Evolutionary conservation across 1,140 invertebrate genomes (phyloP).

Genomic region (Meteorus sp.): DNA sequence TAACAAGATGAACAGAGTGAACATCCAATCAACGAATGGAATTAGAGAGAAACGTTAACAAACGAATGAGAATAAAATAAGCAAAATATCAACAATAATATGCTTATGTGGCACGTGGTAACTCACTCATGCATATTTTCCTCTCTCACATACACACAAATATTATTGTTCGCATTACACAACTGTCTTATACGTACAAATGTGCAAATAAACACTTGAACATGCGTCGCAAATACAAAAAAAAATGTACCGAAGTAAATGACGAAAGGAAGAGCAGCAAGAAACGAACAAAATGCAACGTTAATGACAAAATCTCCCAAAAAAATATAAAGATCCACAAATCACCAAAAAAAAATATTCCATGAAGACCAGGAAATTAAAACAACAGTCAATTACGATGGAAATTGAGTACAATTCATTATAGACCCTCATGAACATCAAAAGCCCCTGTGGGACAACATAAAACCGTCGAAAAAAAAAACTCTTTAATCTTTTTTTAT

Average conservation of each 20-base stretch:
- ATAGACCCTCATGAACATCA: too few species aligned
- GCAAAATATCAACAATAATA: background rate
- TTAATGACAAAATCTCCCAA: too few species aligned
- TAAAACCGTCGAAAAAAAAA: background rate
- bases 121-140: constrained; percentile 1
- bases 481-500: background rate
- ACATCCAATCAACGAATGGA: background rate
- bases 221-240: background rate
- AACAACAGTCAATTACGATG: too few species aligned
- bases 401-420: too few species aligned
- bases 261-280: too few species aligned
- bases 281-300: too few species aligned
- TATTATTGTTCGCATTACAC: background rate
- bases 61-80: background rate
- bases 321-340: too few species aligned
- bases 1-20: background rate
- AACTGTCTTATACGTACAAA: background rate
- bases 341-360: too few species aligned
- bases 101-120: background rate
- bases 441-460: too few species aligned
- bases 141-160: background rate
- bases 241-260: background rate
- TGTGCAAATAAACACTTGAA: background rate
- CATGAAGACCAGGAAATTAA: too few species aligned
- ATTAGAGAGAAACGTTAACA: too few species aligned